Conservation (phyloP, 1,140 invertebrate genomes). For the Dendrolimus kikuchii region DNA sequence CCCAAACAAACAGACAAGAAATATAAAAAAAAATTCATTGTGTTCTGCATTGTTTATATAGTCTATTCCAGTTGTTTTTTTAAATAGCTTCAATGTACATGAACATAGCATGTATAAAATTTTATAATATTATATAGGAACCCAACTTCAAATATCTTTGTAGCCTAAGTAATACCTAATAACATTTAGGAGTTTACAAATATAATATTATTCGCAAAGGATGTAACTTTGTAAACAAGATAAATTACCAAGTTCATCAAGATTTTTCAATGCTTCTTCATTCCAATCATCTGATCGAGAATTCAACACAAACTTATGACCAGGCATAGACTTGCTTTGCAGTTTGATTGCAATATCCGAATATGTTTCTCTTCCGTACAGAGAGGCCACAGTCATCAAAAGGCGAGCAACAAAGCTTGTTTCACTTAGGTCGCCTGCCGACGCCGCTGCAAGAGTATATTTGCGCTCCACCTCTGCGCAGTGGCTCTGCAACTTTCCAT, state of each 20-base stretch:
- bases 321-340: constrained; percentile 80
- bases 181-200: too few species aligned
- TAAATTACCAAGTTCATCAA: constrained; percentile 79
- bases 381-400: constrained; percentile 83
- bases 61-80: too few species aligned
- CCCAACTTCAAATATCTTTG: too few species aligned
- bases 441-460: constrained; percentile 81
- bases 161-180: too few species aligned
- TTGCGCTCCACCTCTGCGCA: constrained; percentile 88
- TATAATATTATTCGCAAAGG: too few species aligned
- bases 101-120: too few species aligned
- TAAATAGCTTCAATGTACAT: too few species aligned
- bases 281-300: constrained; percentile 91
- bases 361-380: constrained; percentile 86
- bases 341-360: constrained; percentile 84
- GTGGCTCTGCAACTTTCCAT: constrained; percentile 89
- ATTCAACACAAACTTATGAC: constrained; percentile 91
- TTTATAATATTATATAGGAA: too few species aligned
- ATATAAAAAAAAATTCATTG: too few species aligned
- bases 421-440: constrained; percentile 66
- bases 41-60: too few species aligned
- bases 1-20: too few species aligned
- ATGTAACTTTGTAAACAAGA: not conserved
- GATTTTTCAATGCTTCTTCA: constrained; percentile 77
- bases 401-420: constrained; percentile 88